Percentiles rank a stretch among this genome's conserved stretches.
Evolutionary conservation across 2,113 vertebrate genomes (phyloP).

Genomic region (Rutilus rutilus): DNA sequence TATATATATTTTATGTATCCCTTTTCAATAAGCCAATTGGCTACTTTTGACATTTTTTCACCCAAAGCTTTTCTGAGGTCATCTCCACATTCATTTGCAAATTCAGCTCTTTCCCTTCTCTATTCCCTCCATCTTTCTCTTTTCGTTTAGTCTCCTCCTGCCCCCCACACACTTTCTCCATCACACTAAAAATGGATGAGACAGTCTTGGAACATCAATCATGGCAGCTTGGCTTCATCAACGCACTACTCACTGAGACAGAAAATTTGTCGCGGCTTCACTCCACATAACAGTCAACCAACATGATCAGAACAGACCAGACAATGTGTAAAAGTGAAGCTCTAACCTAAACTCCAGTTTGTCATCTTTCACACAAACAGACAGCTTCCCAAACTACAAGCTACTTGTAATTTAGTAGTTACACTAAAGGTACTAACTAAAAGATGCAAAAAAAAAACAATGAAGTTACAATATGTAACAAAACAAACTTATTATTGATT

Average conservation of each 20-base stretch:
- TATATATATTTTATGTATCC: not conserved
- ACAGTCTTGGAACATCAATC: conserved; percentile 24
- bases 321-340: conserved; percentile 8
- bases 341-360: not conserved
- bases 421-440: not conserved
- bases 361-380: conserved; percentile 3
- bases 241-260: conserved; percentile 27
- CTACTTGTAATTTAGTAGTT: not conserved
- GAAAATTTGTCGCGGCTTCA: conserved; percentile 45
- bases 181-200: conserved; percentile 34
- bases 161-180: not conserved
- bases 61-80: not conserved
- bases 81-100: not conserved
- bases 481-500: not conserved
- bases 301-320: conserved; percentile 26
- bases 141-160: not conserved
- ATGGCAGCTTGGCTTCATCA: conserved; percentile 31
- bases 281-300: conserved; percentile 29
- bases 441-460: not conserved
- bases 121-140: not conserved
- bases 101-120: not conserved
- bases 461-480: not conserved
- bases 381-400: not conserved
- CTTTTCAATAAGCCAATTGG: conserved; percentile 13
- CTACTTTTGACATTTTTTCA: not conserved